These are phyloP conservation scores for Stenodera caucasica DNA, from an alignment of 2,888 invertebrate genomes.

Conservation along the genomic window DNA sequence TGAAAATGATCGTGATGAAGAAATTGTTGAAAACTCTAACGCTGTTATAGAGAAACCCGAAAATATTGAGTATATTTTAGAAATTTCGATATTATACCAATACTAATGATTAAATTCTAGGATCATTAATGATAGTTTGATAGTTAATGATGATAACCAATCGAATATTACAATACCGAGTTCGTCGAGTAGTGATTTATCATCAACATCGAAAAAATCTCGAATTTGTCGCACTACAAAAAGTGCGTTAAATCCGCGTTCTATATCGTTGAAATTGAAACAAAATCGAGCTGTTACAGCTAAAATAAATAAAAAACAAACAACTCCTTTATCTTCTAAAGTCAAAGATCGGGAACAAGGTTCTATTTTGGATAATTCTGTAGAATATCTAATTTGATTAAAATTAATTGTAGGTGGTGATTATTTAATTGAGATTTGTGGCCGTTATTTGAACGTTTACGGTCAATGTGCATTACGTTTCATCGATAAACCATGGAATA, in stretches of 20 bases:
- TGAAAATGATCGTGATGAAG: not conserved
- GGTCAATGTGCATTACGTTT: constrained; percentile 85
- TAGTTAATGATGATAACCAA: not conserved
- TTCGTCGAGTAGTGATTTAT: constrained; percentile 33
- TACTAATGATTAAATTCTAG: not conserved
- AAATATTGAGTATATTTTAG: not conserved
- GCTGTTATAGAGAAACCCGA: not conserved
- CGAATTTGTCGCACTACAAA: constrained; percentile 35
- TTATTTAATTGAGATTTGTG: constrained; percentile 85
- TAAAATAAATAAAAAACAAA: constrained; percentile 61
- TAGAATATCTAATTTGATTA: not conserved
- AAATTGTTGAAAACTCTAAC: not conserved
- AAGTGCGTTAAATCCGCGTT: constrained; percentile 39
- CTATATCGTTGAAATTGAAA: constrained; percentile 28
- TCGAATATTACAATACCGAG: constrained; percentile 34
- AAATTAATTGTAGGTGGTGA: constrained; percentile 68
- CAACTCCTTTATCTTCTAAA: constrained; percentile 58
- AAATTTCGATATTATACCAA: not conserved
- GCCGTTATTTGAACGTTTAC: constrained; percentile 80
- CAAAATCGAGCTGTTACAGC: constrained; percentile 67
- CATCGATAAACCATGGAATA: constrained; percentile 79
- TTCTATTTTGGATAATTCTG: constrained; percentile 36
- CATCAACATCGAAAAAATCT: constrained; percentile 27
- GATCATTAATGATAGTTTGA: not conserved
- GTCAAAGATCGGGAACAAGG: constrained; percentile 74